Base-by-base conservation (phyloP, 2,113 vertebrate species). In the Carassius auratus region DNA sequence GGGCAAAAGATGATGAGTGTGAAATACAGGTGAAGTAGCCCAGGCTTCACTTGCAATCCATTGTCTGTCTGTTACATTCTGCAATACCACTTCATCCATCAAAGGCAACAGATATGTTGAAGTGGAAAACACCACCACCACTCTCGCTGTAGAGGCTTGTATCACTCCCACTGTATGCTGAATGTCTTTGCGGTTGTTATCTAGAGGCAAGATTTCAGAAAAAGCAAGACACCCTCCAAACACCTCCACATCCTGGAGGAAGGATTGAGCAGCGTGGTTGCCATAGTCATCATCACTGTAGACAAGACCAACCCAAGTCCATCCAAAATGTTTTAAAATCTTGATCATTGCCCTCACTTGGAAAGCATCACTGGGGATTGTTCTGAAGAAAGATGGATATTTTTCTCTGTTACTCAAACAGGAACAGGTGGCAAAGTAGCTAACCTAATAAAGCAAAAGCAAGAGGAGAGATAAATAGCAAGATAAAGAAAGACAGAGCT, bases 21-120 rank as follows among this genome's bases (percentile, higher is more conserved):
- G 90, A 3, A 92, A 88, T 7, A 85, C 81, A n/a, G 86, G 45
- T 59, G 87, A 69, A 12, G 88, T 88, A 61, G 85, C 73, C 91
- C 91, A 92, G 0, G 74, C 74, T 76, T 76, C 74, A 76, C 74
- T 76, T 8, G 74, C 74, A 52, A 76, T 76, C 74, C 74, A 92
- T 76, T 91, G 90, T 13, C 84, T 86, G 48, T 84, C 84, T 13
- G 71, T 88, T 12, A 91, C 78, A 38, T 90, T 90, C 33, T 89
- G 88, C 74, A 30, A 36, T 5, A 88, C 77, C 14, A 90, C 38
- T 64, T 91, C 93, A 50, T 92, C 87, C 86, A 91, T 86, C 9
- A 93, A 75, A 3, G 88, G 59, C 81, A 92, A 82, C 83, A 92
- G 57, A 68, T 91, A 86, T 42, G 64, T 85, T 9, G 87, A 74